Evolutionary conservation across 2,888 invertebrate genomes (phyloP).

Genomic region (Ariolimax columbianus): DNA sequence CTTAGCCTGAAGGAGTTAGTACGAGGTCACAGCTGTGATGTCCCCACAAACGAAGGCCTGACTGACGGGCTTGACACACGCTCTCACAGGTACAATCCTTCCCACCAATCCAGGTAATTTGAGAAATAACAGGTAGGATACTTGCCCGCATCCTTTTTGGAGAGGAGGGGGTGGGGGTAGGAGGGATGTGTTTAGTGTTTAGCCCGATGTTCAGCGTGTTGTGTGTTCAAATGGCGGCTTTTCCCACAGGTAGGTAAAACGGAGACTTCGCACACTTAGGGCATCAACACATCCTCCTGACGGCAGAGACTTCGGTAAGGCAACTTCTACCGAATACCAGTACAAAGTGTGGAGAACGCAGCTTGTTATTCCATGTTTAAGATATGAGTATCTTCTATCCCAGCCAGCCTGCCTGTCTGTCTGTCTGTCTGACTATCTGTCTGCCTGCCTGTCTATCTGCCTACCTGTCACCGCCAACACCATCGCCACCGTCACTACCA

Average conservation of each 20-base stretch:
- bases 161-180: not conserved
- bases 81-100: not conserved
- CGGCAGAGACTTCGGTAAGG: too few species aligned
- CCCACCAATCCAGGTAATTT: not conserved
- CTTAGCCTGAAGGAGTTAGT: not conserved
- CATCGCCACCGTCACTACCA: not conserved
- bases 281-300: too few species aligned
- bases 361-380: too few species aligned
- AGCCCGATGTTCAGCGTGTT: not conserved
- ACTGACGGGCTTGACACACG: not conserved
- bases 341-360: too few species aligned
- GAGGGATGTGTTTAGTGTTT: not conserved
- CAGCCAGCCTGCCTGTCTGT: too few species aligned
- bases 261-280: too few species aligned
- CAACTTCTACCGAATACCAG: too few species aligned
- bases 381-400: too few species aligned
- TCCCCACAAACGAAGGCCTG: not conserved
- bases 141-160: not conserved
- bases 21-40: slow-evolving; percentile 25
- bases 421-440: too few species aligned
- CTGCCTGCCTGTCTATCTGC: too few species aligned
- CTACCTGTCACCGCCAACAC: not conserved
- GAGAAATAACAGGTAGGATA: not conserved
- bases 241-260: not conserved
- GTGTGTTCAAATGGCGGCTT: not conserved